Conservation (phyloP, 2,888 invertebrate genomes). For the Drosophila helvetica region DNA sequence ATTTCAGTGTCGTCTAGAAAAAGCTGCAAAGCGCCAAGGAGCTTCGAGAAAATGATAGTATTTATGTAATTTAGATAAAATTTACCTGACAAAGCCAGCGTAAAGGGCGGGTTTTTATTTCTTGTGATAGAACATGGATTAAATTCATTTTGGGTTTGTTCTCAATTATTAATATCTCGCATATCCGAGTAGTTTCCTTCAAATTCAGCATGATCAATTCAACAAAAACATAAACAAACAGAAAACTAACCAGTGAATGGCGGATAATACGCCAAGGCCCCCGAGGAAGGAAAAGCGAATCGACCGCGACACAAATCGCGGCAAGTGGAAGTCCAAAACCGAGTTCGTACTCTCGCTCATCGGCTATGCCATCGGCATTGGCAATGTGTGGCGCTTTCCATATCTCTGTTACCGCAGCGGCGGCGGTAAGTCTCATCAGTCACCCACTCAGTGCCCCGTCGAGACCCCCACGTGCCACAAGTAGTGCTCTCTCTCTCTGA, state of each 20-base stretch:
- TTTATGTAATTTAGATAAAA: too few species aligned
- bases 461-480: neutral
- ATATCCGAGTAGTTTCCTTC: neutral
- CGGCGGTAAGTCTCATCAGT: slow-evolving; percentile 86
- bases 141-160: too few species aligned
- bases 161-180: too few species aligned
- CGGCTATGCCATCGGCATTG: slow-evolving; percentile 93
- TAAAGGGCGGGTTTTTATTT: too few species aligned
- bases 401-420: slow-evolving; percentile 94
- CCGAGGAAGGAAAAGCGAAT: slow-evolving; percentile 40
- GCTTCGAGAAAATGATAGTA: too few species aligned
- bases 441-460: too few species aligned
- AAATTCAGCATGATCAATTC: slow-evolving; percentile 8
- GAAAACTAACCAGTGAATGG: slow-evolving; percentile 1
- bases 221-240: neutral
- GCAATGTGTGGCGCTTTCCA: slow-evolving; percentile 94
- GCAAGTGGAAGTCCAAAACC: slow-evolving; percentile 89
- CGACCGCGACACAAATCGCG: slow-evolving; percentile 83
- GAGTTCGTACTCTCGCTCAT: slow-evolving; percentile 92
- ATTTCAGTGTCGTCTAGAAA: too few species aligned
- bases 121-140: too few species aligned
- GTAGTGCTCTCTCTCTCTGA: neutral
- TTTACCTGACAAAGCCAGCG: too few species aligned
- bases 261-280: neutral
- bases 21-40: too few species aligned